Conservation (phyloP, 2,888 invertebrate species). For the Escarpia spicata region DNA sequence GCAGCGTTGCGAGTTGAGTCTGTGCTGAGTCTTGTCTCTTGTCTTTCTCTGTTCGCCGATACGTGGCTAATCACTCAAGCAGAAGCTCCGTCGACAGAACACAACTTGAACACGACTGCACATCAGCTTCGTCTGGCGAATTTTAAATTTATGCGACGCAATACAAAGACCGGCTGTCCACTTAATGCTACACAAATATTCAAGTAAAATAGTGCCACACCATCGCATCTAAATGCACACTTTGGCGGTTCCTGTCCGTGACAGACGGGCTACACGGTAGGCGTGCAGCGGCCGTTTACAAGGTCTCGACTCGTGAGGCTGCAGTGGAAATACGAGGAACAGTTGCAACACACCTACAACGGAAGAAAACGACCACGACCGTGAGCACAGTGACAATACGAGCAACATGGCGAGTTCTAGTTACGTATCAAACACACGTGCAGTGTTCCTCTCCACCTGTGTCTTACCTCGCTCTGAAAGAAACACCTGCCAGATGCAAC, state of each 20-base stretch:
- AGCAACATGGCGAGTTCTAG: conserved; percentile 2
- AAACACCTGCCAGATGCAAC: not conserved
- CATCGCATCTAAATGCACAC: conserved; percentile 1
- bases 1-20: not conserved
- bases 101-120: not conserved
- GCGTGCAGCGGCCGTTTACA: not conserved
- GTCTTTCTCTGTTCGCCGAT: not conserved
- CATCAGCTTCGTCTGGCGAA: not conserved
- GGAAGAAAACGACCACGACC: conserved; percentile 13
- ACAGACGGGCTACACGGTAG: conserved; percentile 16
- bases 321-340: conserved; percentile 4
- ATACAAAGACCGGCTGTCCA: not conserved
- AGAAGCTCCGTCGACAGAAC: not conserved
- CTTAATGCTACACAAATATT: not conserved
- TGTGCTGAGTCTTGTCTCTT: not conserved
- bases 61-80: not conserved
- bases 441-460: not conserved
- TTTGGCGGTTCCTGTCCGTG: not conserved
- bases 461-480: not conserved
- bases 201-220: not conserved
- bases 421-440: not conserved
- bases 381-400: not conserved
- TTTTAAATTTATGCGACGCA: not conserved
- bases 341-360: conserved; percentile 13
- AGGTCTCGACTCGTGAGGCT: not conserved